Base-by-base conservation (phyloP, 2,797 vertebrate species). In the Coccyzus lansbergi region DNA sequence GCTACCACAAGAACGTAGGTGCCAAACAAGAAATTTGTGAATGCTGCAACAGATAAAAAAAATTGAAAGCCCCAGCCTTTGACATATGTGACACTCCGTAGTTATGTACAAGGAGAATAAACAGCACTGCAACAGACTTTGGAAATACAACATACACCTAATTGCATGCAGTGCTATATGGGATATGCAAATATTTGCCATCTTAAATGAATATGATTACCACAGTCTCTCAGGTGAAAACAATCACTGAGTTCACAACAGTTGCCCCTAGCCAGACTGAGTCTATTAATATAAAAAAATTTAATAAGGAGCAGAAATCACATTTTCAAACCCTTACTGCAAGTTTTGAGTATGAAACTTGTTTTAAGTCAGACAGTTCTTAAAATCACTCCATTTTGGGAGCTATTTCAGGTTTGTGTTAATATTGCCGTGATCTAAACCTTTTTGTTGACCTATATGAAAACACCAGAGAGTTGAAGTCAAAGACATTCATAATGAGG, bases 21-120 rank as follows among this genome's bases (percentile, higher is more conserved):
- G 33, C 24, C 82, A 79, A 75, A 94, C 13, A 90, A 74, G 62
- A 92, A 96, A 95, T 46, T 25, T 25, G 88, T 88, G 75, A 90
- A 75, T 67, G 15, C 13, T 70, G 3, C 77, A 88, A 28, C 40
- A 77, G 48, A 70, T 52, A 2, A 75, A 91, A 91, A 80, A 8
- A 19, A 67, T 9, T 7, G 2, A 58, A 90, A 64, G 17, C 29
- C 12, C 29, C 59, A 78, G 68, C 29, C 63, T 70, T 28, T 88
- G 38, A 83, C 42, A 70, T 15, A 71, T 8, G 15, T 38, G 36
- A 44, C 53, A 38, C 64, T 55, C 33, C 53, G 60, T 26, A 75
- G 46, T 44, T 64, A 78, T 12, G 6, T 17, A 33, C 16, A 88
- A 65, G 51, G 19, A 90, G 83, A 81, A 69, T 62, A 88, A 84